These are phyloP conservation scores for Puntigrus tetrazona DNA, from an alignment of 2,113 vertebrate species.

Conservation along the genomic window DNA sequence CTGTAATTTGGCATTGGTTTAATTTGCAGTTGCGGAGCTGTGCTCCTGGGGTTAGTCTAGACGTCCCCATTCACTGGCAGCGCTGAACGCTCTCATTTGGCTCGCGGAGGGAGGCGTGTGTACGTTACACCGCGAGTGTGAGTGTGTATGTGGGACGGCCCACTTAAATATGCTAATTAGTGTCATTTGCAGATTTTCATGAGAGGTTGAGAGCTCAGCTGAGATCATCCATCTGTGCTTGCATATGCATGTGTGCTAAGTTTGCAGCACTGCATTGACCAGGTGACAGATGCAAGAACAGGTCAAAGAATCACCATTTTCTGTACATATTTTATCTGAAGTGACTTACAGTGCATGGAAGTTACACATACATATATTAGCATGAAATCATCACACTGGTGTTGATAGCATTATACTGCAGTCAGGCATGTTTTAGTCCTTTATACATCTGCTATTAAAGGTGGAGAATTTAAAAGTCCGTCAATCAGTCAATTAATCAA, in stretches of 20 bases:
- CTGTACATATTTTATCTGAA: background rate
- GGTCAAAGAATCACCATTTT: background rate
- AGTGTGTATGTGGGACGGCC: slow-evolving; percentile 15
- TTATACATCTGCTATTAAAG: too few species aligned
- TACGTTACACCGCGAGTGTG: background rate
- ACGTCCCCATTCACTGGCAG: slow-evolving; percentile 3
- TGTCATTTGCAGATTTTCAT: slow-evolving; percentile 34
- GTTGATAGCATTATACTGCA: too few species aligned
- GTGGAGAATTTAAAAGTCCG: too few species aligned
- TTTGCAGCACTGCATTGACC: background rate
- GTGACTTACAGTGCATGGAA: background rate
- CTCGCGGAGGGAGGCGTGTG: background rate
- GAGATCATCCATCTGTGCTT: slow-evolving; percentile 17
- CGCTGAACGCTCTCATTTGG: background rate
- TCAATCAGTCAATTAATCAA: too few species aligned
- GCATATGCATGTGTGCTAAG: background rate
- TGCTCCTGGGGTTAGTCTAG: slow-evolving; percentile 32
- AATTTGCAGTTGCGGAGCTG: slow-evolving; percentile 21
- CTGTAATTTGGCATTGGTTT: slow-evolving; percentile 31
- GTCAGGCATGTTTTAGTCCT: too few species aligned
- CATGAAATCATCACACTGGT: too few species aligned
- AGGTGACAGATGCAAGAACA: background rate
- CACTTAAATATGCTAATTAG: slow-evolving; percentile 30
- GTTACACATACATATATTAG: background rate
- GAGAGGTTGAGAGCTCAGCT: background rate